Conservation (phyloP, 2,888 invertebrate genomes). For the Hemaris fuciformis region DNA sequence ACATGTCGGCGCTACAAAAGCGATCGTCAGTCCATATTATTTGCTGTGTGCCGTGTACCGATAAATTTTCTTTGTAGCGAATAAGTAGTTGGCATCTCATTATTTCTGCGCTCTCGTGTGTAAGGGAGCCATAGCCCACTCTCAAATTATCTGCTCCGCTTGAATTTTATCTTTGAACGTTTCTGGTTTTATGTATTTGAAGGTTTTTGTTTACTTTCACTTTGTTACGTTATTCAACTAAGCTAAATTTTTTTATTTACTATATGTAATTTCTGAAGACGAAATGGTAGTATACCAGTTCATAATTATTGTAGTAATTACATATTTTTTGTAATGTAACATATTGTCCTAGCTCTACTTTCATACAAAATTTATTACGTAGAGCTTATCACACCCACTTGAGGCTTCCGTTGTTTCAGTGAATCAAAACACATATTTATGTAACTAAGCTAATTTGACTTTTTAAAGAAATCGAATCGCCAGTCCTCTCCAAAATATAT, state of each 20-base stretch:
- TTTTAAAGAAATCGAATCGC: too few relatives aligned
- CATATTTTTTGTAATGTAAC: too few relatives aligned
- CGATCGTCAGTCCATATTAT: conserved; percentile 33
- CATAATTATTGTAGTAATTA: too few relatives aligned
- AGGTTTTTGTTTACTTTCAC: not conserved
- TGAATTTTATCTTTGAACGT: conserved; percentile 1
- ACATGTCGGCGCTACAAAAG: conserved; percentile 28
- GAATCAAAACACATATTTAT: too few relatives aligned
- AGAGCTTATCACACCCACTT: too few relatives aligned
- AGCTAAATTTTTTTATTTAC: not conserved
- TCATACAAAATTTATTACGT: too few relatives aligned
- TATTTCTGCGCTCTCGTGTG: conserved; percentile 67
- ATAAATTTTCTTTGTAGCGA: conserved; percentile 46
- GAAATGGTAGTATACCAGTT: too few relatives aligned
- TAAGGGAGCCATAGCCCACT: conserved; percentile 37
- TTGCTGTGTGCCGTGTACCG: conserved; percentile 19
- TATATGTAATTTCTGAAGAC: too few relatives aligned
- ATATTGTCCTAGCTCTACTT: too few relatives aligned
- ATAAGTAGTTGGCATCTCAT: conserved; percentile 63
- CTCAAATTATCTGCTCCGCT: conserved; percentile 32
- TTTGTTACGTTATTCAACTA: not conserved
- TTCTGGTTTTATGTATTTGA: not conserved
- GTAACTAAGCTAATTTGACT: too few relatives aligned
- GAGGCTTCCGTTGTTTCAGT: too few relatives aligned
- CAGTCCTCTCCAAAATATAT: not conserved